phyloP scores from a whole-genome alignment of 2,888 invertebrate species.

The Drosophila testacea region DNA sequence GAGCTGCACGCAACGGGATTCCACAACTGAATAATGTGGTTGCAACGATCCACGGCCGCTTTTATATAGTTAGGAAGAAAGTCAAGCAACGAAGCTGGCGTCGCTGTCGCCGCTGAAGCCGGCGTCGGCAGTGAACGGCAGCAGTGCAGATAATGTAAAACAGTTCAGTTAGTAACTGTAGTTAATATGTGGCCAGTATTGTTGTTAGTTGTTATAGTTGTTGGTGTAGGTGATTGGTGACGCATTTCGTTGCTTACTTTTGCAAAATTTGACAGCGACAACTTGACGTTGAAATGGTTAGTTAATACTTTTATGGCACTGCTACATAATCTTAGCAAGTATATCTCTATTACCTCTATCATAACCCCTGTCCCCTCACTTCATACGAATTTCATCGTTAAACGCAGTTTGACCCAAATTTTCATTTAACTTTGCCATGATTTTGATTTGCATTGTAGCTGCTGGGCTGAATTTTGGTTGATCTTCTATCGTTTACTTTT shows the following conservation, averaged over 20 bases:
- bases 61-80: constrained; percentile 86
- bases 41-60: constrained; percentile 83
- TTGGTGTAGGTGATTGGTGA: constrained; percentile 52
- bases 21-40: constrained; percentile 85
- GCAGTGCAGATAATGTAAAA: constrained; percentile 54
- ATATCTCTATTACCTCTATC: constrained; percentile 19
- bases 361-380: not conserved
- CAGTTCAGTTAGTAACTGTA: constrained; percentile 58
- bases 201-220: constrained; percentile 31
- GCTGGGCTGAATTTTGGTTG: constrained; percentile 50
- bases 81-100: constrained; percentile 66
- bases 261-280: constrained; percentile 50
- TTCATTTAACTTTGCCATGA: constrained; percentile 35
- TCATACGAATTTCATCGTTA: constrained; percentile 33
- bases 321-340: constrained; percentile 14
- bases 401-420: constrained; percentile 71
- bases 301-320: constrained; percentile 52
- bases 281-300: constrained; percentile 44
- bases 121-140: constrained; percentile 26
- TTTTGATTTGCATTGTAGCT: constrained; percentile 58
- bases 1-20: constrained; percentile 85
- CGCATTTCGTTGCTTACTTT: constrained; percentile 44
- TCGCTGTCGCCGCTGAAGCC: constrained; percentile 25
- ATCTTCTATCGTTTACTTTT: constrained; percentile 69
- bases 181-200: constrained; percentile 35